These are phyloP conservation scores for Bovichtus diacanthus DNA, from an alignment of 2,797 vertebrate species.

Conservation along the genomic window DNA sequence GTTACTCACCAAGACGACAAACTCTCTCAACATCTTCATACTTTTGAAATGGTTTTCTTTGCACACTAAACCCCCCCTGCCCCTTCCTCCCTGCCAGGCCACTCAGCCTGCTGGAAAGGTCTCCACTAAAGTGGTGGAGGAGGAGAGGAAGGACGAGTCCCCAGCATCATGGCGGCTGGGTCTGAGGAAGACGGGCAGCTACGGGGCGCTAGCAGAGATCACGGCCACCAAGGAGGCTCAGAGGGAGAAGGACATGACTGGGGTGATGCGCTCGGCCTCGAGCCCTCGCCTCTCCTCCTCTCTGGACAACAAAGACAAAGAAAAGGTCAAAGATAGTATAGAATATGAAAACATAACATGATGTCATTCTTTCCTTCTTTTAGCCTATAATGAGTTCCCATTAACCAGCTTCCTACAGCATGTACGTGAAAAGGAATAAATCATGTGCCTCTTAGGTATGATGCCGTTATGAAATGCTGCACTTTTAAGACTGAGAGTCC, in stretches of 20 bases:
- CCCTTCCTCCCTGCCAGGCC: conserved; percentile 33
- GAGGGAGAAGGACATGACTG: conserved; percentile 94
- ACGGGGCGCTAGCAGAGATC: conserved; percentile 96
- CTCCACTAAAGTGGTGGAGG: conserved; percentile 91
- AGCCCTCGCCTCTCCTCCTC: conserved; percentile 96
- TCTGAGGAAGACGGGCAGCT: conserved; percentile 98
- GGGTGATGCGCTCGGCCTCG: conserved; percentile 98
- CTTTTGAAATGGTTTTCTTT: neutral
- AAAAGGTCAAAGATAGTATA: conserved; percentile 76
- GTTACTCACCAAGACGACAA: conserved; percentile 48
- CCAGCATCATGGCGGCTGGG: conserved; percentile 96
- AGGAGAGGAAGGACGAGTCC: conserved; percentile 97
- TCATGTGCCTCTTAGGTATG: too few relatives aligned
- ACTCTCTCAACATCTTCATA: neutral
- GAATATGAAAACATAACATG: neutral
- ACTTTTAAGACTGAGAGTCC: too few relatives aligned
- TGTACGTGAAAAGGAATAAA: neutral
- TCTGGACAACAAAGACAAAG: conserved; percentile 95
- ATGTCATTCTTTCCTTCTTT: neutral
- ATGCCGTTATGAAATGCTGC: too few relatives aligned
- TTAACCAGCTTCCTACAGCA: neutral
- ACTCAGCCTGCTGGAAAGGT: conserved; percentile 85
- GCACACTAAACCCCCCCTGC: neutral
- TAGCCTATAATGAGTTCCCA: neutral
- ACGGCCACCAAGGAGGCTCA: conserved; percentile 97